Evolutionary conservation across 2,113 vertebrate genomes (phyloP), one percentile per base, ranked within the genome.

Genomic region (Stigmatopora nigra): DNA sequence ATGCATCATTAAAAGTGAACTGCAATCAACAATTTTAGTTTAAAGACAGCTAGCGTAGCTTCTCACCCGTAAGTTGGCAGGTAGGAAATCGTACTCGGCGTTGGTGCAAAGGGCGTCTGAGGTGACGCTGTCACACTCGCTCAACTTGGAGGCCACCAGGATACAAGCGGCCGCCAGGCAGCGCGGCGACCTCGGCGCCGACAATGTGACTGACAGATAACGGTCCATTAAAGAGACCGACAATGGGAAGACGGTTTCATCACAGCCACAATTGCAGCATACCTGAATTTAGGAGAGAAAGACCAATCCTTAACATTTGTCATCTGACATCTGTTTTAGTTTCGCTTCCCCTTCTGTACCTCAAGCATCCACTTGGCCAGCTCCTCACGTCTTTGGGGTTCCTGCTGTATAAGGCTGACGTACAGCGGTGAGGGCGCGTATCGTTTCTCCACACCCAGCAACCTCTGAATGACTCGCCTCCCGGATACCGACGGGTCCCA

Each of bases 101-200:
- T 89, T 88, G 1, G 88, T 84, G 14, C 90, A 91, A 13, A 93
- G 88, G 0, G 74, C 56, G 17, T 91, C 87, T 0, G 88, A 80
- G 0, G 78, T 71, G 48, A 92, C 68, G 1, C 69, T 84, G 22
- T 90, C 84, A 1, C 90, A 84, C 73, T 92, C 90, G 0, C 77
- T 76, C 60, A 93, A 86, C 57, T 93, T 93, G 12, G 91, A 92
- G 58, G 91, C 86, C 25, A 93, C 82, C 60, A 93, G 88, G 68
- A 93, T 64, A 70, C 92, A 93, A 51, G 88, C 81, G 0, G 91
- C 85, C 0, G 84, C 82, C 22, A 92, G 82, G 64, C 91, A 88
- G 77, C 81, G 82, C 0, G 87, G 82, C 0, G 85, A 86, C 7
- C 79, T 77, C 0, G 90, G 85, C 14, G 89, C 53, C 3, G 89